Percentiles rank a stretch among this genome's conserved stretches.
Evolutionary conservation across 2,113 vertebrate species (phyloP).

Genomic region (Pachycephala philippinensis): DNA sequence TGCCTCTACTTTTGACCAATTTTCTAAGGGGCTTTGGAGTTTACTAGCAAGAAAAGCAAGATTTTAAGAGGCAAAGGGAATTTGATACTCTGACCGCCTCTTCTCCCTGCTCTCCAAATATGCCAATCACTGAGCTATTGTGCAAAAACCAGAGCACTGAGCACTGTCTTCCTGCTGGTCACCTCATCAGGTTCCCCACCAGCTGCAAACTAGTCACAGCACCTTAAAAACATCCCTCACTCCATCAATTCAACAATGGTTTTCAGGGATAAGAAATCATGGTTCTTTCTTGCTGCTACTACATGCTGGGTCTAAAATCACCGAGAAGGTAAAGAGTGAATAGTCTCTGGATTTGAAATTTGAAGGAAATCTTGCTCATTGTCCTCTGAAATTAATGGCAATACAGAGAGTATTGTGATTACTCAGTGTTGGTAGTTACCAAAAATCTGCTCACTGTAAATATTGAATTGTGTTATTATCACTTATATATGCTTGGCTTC

Average conservation of each 20-base stretch:
- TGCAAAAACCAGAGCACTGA: not conserved
- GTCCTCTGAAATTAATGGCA: not conserved
- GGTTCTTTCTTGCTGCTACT: not conserved
- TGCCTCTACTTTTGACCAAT: not conserved
- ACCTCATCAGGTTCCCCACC: not conserved
- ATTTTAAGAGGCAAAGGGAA: not conserved
- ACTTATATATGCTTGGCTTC: not conserved
- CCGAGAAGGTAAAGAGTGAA: rapidly evolving
- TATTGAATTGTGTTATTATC: not conserved
- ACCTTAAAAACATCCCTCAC: not conserved
- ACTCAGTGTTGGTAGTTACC: not conserved
- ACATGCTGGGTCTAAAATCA: not conserved
- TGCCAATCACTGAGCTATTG: slow-evolving; percentile 1
- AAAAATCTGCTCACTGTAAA: not conserved
- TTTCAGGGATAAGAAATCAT: not conserved
- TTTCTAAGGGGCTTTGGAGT: not conserved
- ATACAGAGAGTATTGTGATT: not conserved
- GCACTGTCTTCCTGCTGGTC: not conserved
- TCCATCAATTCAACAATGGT: not conserved
- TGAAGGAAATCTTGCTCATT: not conserved
- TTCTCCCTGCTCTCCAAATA: not conserved
- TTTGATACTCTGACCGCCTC: not conserved
- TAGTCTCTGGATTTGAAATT: not conserved
- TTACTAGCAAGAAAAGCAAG: not conserved
- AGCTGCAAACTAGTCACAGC: not conserved